phyloP scores from a whole-genome alignment of 2,888 invertebrate species.

The Dicycla oo region DNA sequence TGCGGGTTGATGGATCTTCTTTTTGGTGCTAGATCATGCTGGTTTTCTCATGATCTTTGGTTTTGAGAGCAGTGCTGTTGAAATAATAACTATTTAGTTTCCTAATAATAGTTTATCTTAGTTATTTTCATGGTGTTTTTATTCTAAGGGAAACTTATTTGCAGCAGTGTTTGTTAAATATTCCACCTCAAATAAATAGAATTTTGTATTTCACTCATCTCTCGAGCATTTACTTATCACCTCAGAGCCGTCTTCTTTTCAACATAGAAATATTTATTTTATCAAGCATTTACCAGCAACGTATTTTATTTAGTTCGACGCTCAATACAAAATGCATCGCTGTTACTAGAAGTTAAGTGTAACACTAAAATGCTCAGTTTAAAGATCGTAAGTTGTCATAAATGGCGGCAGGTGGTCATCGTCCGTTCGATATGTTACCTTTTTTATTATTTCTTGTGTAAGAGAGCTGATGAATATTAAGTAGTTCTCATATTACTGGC shows the following conservation, averaged over 20 bases:
- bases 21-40: neutral
- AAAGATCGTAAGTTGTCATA: slow-evolving; percentile 30
- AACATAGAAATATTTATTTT: slow-evolving; percentile 4
- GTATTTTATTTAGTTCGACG: slow-evolving; percentile 13
- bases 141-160: neutral
- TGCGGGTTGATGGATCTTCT: neutral
- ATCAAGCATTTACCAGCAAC: neutral
- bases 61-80: neutral
- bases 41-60: neutral
- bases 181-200: neutral
- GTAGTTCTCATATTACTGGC: slow-evolving; percentile 6
- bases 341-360: slow-evolving; percentile 4
- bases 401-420: slow-evolving; percentile 26
- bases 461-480: slow-evolving; percentile 49
- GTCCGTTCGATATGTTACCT: slow-evolving; percentile 2
- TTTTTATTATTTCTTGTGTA: slow-evolving; percentile 40
- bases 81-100: neutral
- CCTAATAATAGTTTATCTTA: neutral
- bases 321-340: slow-evolving; percentile 37
- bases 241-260: neutral
- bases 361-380: slow-evolving; percentile 43
- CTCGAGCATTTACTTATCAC: neutral
- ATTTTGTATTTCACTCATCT: neutral
- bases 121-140: neutral
- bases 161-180: neutral